phyloP scores from a whole-genome alignment of 2,888 invertebrate species.

The Apodemia duryi region DNA sequence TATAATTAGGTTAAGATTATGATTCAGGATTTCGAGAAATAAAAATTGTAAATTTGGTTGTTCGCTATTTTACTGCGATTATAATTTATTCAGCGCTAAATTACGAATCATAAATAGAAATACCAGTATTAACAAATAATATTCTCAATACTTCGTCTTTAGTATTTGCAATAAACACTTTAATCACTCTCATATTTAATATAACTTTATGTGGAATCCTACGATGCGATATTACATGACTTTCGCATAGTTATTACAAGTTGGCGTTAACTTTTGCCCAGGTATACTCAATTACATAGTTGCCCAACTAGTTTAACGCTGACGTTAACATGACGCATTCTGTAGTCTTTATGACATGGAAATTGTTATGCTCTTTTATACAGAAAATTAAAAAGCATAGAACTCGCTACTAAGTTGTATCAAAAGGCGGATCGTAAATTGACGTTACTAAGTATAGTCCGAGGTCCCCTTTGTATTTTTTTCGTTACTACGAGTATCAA shows the following conservation, averaged over 20 bases:
- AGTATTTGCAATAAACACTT: background rate
- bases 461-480: no score
- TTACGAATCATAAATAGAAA: background rate
- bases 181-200: background rate
- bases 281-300: conserved; percentile 2
- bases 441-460: no score
- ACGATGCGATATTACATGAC: conserved; percentile 6
- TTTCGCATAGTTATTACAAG: conserved; percentile 1
- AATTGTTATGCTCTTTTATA: background rate
- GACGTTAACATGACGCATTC: background rate
- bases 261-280: background rate
- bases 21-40: no score
- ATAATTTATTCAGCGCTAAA: no score
- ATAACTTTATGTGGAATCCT: background rate
- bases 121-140: background rate
- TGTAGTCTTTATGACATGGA: background rate
- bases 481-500: no score
- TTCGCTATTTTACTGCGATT: no score
- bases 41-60: no score
- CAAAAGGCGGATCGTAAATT: no score
- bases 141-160: background rate
- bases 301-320: background rate
- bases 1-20: no score
- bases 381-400: no score
- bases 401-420: no score